A percentile compares a stretch with the other conserved stretches of the same genome.
Conservation (phyloP, 2,888 invertebrate species). For the Metopia argyrocephala region DNA sequence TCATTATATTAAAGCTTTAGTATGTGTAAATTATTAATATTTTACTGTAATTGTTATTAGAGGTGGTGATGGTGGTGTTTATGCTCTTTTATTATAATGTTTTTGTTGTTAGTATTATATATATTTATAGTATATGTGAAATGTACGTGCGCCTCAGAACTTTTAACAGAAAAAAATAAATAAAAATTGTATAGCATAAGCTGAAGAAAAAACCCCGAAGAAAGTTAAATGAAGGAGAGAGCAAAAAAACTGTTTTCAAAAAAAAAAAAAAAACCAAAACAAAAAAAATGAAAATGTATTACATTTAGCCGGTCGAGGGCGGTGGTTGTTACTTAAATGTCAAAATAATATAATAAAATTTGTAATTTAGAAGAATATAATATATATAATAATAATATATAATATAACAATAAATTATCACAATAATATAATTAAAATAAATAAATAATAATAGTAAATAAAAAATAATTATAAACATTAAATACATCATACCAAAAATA, state of each 20-base stretch:
- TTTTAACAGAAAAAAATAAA: constrained; percentile 12
- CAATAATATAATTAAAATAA: constrained; percentile 21
- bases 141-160: constrained; percentile 48
- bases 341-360: constrained; percentile 26
- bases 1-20: constrained; percentile 13
- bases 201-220: not conserved
- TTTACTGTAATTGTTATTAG: constrained; percentile 42
- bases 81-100: not conserved
- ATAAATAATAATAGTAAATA: not conserved
- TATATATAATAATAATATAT: not conserved
- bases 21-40: constrained; percentile 44
- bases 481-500: not conserved
- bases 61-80: not conserved
- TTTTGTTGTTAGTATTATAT: not conserved
- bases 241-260: constrained; percentile 26
- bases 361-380: constrained; percentile 21
- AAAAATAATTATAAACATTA: not conserved
- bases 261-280: no score
- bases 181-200: constrained; percentile 1
- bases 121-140: constrained; percentile 22
- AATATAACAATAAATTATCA: constrained; percentile 25
- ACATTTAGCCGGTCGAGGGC: constrained; percentile 67
- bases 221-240: constrained; percentile 29
- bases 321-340: constrained; percentile 66
- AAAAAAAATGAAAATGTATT: no score